Evolutionary conservation across 2,888 invertebrate species (phyloP), one percentile per base, ranked within the genome.

Genomic region (Rhimphoctona megacephalus): DNA sequence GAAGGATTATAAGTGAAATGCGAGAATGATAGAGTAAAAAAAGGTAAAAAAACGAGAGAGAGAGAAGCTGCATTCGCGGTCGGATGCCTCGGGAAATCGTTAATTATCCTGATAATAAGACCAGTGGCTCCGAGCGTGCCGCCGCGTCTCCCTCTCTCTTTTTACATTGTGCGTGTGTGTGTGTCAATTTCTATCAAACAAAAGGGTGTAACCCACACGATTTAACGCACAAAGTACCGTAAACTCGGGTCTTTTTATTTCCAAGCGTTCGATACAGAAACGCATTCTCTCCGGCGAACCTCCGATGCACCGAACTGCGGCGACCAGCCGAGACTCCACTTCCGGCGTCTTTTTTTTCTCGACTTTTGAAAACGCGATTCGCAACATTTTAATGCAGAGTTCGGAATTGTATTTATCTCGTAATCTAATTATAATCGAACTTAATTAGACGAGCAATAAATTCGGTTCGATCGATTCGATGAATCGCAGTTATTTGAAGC

Each of bases 21-120:
- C 19, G 78, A 52, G 67, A 54, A 78, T 78, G 78, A 78, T 52
- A 17, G 36, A 78, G 67, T 46, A 25, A 52, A 33, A 66, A 66
- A 66, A 66, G 22, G 66, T 8, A 66, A 8, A 49, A 49, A 14
- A 43, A 76, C n/a, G 52, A 46, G 43, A 30, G 39, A 77, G 66
- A n/a, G 52, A 49, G 46, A 64, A 74, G 67, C 30, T 67, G 72
- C 43, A 83, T 89, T 90, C 87, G 89, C 89, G 89, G 86, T 89
- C 85, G 83, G 87, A 86, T 89, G 89, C 89, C 87, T 90, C 87
- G 88, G 88, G 85, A 90, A 89, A 90, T 89, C 89, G 89, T 90
- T 89, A 89, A 90, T 90, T 90, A 90, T 89, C 88, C 84, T 85
- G 86, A 89, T 89, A 89, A 89, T 89, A 87, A 90, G 88, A 87